Base-by-base conservation (phyloP, 1,140 invertebrate species). In the Charaxes varanes region DNA sequence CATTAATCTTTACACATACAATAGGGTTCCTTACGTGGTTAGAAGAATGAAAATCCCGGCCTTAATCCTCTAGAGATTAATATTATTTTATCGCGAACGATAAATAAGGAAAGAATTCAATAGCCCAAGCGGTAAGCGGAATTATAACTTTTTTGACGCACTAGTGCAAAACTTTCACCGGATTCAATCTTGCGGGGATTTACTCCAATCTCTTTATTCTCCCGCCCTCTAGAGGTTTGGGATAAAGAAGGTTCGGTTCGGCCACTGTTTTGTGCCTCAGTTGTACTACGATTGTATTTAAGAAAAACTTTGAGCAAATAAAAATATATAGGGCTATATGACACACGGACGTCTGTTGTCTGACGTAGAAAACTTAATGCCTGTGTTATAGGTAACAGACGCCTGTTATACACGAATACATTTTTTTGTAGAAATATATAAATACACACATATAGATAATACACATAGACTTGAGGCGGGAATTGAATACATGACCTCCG, bases 61-160 rank as follows among this genome's bases (percentile, higher is more conserved):
- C 53, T 45, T 69, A 77, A 78, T 74, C 60, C 79, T 62, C 72
- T n/a, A 45, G 72, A 68, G 76, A 80, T 83, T 83, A 83, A 83
- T 83, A 83, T 83, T 79, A 79, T 83, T 83, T 80, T 77, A 83
- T 83, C 76, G 68, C 68, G 47, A 63, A 77, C 73, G 67, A 82
- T 82, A 82, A 82, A 82, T 80, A 82, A 80, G 55, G 62, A 60
- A 59, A 41, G 67, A 77, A 83, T 79, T 80, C 73, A 83, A 83
- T 80, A 70, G 76, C 40, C 52, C 37, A 41, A 41, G 56, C 46
- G 62, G 61, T 54, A 69, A 17, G 58, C 51, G 59, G 65, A 71
- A 73, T 77, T 79, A 77, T 62, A 79, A 81, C 66, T 79, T 81
- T 77, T 79, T 78, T 77, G 72, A 81, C 65, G 58, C 60, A 78